phyloP scores from a whole-genome alignment of 2,797 vertebrate genomes.

The Babyrousa celebensis region DNA sequence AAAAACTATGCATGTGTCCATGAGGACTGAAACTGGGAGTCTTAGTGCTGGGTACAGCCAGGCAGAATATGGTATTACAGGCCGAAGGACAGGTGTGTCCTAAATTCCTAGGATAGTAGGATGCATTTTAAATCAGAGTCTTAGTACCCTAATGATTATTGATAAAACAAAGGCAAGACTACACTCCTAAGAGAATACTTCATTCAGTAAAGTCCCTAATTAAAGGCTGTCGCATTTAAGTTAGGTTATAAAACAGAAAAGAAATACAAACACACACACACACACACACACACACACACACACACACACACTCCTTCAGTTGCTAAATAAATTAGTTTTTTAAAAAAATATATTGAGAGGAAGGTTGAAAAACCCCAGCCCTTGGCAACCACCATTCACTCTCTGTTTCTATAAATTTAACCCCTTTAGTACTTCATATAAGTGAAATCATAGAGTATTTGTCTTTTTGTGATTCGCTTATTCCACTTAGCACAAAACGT shows the following conservation, averaged over 20 bases:
- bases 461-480: background rate
- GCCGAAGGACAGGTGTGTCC: background rate
- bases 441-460: background rate
- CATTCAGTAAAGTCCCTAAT: background rate
- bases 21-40: background rate
- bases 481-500: background rate
- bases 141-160: background rate
- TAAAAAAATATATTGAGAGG: background rate
- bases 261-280: background rate
- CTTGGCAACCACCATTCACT: background rate
- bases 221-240: background rate
- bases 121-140: background rate
- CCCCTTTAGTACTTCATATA: background rate
- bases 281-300: background rate
- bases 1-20: background rate
- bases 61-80: background rate
- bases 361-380: background rate
- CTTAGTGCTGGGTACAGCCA: background rate
- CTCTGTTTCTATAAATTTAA: background rate
- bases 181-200: background rate
- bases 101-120: background rate
- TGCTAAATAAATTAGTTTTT: background rate
- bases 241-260: background rate
- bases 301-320: background rate
- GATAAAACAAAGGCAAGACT: background rate